Conservation (phyloP, 2,888 invertebrate species). For the Panopea generosa region DNA sequence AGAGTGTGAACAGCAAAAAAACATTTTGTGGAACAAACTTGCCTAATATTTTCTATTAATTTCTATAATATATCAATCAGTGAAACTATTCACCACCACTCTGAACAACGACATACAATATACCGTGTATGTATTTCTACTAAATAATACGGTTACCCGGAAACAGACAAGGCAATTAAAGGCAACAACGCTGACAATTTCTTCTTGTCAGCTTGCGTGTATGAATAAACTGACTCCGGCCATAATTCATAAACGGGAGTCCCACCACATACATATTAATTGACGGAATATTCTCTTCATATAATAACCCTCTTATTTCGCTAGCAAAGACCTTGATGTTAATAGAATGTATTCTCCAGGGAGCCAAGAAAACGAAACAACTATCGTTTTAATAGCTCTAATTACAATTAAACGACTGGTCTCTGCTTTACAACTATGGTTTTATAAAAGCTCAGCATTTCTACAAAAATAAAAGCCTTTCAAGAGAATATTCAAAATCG, state of each 20-base stretch:
- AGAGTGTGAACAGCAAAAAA: too few relatives aligned
- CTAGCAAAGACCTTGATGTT: constrained; percentile 43
- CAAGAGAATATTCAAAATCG: constrained; percentile 30
- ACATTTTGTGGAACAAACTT: too few relatives aligned
- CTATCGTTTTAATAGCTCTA: constrained; percentile 57
- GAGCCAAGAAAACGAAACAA: constrained; percentile 20
- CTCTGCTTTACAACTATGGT: constrained; percentile 22
- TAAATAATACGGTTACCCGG: too few relatives aligned
- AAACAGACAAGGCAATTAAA: background rate
- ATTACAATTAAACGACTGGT: constrained; percentile 57
- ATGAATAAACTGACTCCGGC: constrained; percentile 14
- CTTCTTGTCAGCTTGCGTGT: constrained; percentile 23
- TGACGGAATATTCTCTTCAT: constrained; percentile 30
- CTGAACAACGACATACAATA: too few relatives aligned
- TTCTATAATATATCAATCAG: too few relatives aligned
- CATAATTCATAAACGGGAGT: constrained; percentile 45
- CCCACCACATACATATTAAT: constrained; percentile 67
- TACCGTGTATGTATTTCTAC: too few relatives aligned
- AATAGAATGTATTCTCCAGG: constrained; percentile 48
- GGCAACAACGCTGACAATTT: background rate
- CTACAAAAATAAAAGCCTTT: constrained; percentile 47
- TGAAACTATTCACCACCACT: too few relatives aligned
- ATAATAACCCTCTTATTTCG: constrained; percentile 29
- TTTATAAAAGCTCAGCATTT: constrained; percentile 39
- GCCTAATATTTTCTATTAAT: too few relatives aligned